Conservation (phyloP, 2,888 invertebrate species). For the Epistrophe grossulariae region DNA sequence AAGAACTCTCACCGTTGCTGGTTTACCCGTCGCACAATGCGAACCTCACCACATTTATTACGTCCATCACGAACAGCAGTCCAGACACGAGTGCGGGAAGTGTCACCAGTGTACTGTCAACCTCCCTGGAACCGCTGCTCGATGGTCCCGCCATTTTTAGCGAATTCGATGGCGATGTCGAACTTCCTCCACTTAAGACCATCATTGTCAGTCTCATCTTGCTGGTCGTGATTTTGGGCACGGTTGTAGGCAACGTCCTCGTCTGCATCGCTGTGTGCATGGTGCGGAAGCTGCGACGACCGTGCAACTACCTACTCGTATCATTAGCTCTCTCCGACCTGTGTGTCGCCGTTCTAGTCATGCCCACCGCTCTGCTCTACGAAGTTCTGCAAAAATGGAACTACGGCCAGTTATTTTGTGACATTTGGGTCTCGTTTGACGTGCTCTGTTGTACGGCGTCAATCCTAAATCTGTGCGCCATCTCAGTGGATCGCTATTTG, state of each 20-base stretch:
- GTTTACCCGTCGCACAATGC: slow-evolving; percentile 46
- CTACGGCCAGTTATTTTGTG: slow-evolving; percentile 95
- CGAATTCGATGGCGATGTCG: slow-evolving; percentile 78
- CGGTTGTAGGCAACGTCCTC: slow-evolving; percentile 94
- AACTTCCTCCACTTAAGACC: slow-evolving; percentile 84
- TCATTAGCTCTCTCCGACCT: slow-evolving; percentile 98
- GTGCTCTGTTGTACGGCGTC: slow-evolving; percentile 99
- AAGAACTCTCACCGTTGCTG: slow-evolving; percentile 62
- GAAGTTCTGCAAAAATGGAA: slow-evolving; percentile 97
- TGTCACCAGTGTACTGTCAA: slow-evolving; percentile 60
- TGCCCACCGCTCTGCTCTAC: slow-evolving; percentile 98
- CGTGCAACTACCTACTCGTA: slow-evolving; percentile 95
- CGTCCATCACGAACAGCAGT: slow-evolving; percentile 77
- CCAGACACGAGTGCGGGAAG: slow-evolving; percentile 57
- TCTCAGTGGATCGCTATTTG: slow-evolving; percentile 97
- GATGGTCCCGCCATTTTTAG: slow-evolving; percentile 75
- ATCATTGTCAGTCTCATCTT: slow-evolving; percentile 90
- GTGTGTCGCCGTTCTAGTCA: slow-evolving; percentile 97
- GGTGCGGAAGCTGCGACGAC: slow-evolving; percentile 94
- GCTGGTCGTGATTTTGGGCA: slow-evolving; percentile 90
- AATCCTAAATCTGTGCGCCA: slow-evolving; percentile 98
- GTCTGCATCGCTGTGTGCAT: slow-evolving; percentile 98
- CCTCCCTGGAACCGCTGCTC: slow-evolving; percentile 62
- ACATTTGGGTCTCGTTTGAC: slow-evolving; percentile 98
- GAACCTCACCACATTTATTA: slow-evolving; percentile 54